Conservation (phyloP, 2,888 invertebrate species). For the Margaritifera margaritifera region DNA sequence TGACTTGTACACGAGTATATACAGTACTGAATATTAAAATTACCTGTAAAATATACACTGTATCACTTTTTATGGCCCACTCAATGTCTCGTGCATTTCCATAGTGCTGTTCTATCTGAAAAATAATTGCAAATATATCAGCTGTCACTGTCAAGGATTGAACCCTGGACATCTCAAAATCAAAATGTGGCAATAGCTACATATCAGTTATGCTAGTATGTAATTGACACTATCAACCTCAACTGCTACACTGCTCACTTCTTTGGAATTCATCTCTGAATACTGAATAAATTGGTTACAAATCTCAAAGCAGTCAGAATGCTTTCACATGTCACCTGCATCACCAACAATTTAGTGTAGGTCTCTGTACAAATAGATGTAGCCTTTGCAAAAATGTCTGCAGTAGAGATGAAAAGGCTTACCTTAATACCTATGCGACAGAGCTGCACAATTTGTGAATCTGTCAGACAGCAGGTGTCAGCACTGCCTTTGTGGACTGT, state of each 20-base stretch:
- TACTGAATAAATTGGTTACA: no score
- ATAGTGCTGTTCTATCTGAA: conserved; percentile 79
- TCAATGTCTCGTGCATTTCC: conserved; percentile 85
- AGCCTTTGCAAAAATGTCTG: background rate
- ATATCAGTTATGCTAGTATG: no score
- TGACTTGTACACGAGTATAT: no score
- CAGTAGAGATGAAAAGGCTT: background rate
- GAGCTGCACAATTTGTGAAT: conserved; percentile 63
- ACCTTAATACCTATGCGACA: conserved; percentile 44
- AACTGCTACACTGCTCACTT: no score
- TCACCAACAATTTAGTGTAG: no score
- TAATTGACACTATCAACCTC: no score
- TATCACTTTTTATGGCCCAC: conserved; percentile 82
- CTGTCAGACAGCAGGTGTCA: conserved; percentile 76
- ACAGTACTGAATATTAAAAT: conserved; percentile 1
- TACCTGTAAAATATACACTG: conserved; percentile 70
- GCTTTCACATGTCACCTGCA: no score
- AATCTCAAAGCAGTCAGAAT: no score
- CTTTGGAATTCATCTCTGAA: no score
- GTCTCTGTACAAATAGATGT: background rate
- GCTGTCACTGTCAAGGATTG: background rate
- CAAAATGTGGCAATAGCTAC: no score
- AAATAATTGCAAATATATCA: conserved; percentile 4
- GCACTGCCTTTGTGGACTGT: conserved; percentile 61
- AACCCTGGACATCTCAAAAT: no score